Conservation (phyloP, 2,113 vertebrate genomes). For the Elephantulus edwardii region DNA sequence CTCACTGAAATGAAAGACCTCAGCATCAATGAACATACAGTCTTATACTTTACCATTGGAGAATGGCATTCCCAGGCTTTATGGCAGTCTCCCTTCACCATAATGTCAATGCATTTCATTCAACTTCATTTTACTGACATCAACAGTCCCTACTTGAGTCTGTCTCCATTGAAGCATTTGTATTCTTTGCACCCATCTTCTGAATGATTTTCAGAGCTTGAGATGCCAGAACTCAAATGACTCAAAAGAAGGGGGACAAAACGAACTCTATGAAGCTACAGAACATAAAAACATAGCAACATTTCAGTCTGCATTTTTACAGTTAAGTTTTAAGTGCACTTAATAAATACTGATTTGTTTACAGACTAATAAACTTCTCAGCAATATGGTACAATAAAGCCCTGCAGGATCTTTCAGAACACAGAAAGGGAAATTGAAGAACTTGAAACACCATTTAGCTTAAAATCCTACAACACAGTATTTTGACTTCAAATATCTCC, state of each 20-base stretch:
- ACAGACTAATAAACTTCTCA: not conserved
- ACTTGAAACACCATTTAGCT: not conserved
- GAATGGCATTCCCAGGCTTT: slow-evolving; percentile 50
- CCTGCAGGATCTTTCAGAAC: not conserved
- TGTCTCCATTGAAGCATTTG: slow-evolving; percentile 72
- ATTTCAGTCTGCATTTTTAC: slow-evolving; percentile 42
- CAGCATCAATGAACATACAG: accelerated
- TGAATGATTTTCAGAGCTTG: slow-evolving; percentile 46
- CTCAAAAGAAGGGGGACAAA: slow-evolving; percentile 41
- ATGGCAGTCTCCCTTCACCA: slow-evolving; percentile 38
- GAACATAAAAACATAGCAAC: not conserved
- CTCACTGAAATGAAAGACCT: slow-evolving; percentile 10
- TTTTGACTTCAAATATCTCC: slow-evolving; percentile 58
- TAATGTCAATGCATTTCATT: slow-evolving; percentile 61
- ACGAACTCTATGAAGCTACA: slow-evolving; percentile 63
- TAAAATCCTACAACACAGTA: not conserved
- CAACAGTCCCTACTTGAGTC: slow-evolving; percentile 52
- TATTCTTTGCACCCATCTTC: slow-evolving; percentile 64
- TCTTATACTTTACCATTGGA: not conserved
- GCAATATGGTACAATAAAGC: not conserved
- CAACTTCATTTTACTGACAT: slow-evolving; percentile 67
- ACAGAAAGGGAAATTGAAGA: not conserved
- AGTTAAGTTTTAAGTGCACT: slow-evolving; percentile 25
- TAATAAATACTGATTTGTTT: not conserved
- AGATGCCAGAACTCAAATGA: slow-evolving; percentile 44